These are phyloP conservation scores for Dendrocincla tyrannina DNA, from an alignment of 2,797 vertebrate genomes.

Conservation along the genomic window DNA sequence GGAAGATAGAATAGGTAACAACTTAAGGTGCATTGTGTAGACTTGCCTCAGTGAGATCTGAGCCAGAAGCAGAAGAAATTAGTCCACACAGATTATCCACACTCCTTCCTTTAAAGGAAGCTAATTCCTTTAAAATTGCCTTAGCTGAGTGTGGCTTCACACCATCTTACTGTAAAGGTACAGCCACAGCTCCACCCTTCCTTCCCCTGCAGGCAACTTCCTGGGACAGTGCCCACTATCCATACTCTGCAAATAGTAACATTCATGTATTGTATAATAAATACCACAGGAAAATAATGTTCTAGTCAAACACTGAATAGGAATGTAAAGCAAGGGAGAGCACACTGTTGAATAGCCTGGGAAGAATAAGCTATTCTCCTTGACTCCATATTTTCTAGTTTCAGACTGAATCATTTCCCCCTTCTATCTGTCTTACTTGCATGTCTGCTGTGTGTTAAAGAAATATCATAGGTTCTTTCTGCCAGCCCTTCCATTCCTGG, in stretches of 20 bases:
- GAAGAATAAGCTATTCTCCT: background rate
- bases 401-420: background rate
- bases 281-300: background rate
- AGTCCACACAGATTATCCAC: background rate
- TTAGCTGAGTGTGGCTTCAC: background rate
- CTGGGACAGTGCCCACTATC: background rate
- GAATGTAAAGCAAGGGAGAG: background rate
- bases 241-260: background rate
- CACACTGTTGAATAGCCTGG: background rate
- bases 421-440: background rate
- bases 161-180: background rate
- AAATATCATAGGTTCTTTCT: background rate
- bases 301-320: background rate
- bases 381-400: background rate
- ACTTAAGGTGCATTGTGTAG: background rate
- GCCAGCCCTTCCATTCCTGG: background rate
- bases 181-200: background rate
- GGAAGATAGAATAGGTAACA: background rate
- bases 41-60: background rate
- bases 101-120: background rate
- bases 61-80: background rate
- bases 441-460: background rate
- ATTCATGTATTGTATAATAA: background rate
- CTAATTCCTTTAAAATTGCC: background rate
- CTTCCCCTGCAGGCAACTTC: background rate